Conservation (phyloP, 2,888 invertebrate species). For the Blera fallax region DNA sequence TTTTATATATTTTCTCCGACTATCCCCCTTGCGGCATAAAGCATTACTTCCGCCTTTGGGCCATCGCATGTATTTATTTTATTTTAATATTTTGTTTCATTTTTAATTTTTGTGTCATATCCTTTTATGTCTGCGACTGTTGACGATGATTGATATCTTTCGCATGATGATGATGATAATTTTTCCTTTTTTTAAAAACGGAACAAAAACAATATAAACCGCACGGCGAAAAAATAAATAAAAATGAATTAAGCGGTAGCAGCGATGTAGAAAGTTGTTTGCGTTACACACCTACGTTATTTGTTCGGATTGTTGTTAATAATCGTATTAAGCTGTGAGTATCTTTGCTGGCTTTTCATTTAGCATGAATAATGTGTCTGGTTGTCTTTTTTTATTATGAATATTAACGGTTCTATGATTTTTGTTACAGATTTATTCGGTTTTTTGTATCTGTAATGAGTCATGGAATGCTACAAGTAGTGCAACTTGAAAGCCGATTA, state of each 20-base stretch:
- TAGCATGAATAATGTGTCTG: slow-evolving; percentile 53
- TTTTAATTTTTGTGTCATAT: slow-evolving; percentile 31
- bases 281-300: slow-evolving; percentile 60
- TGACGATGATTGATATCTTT: slow-evolving; percentile 70
- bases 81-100: slow-evolving; percentile 25
- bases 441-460: background rate
- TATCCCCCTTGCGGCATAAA: slow-evolving; percentile 20
- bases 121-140: slow-evolving; percentile 51
- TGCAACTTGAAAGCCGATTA: background rate
- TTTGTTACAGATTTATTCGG: slow-evolving; percentile 26
- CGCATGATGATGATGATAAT: slow-evolving; percentile 41
- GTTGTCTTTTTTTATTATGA: slow-evolving; percentile 7
- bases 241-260: slow-evolving; percentile 25
- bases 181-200: background rate
- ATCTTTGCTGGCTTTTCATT: slow-evolving; percentile 44
- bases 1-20: background rate
- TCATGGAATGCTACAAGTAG: slow-evolving; percentile 1
- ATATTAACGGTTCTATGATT: slow-evolving; percentile 51
- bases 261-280: slow-evolving; percentile 63
- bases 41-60: slow-evolving; percentile 40
- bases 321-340: slow-evolving; percentile 59
- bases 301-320: slow-evolving; percentile 61
- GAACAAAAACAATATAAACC: background rate
- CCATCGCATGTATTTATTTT: slow-evolving; percentile 8
- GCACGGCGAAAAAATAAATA: background rate